A percentile compares a stretch with the other conserved stretches of the same genome.
phyloP scores from a whole-genome alignment of 2,113 vertebrate genomes.

The Arothron firmamentum region DNA sequence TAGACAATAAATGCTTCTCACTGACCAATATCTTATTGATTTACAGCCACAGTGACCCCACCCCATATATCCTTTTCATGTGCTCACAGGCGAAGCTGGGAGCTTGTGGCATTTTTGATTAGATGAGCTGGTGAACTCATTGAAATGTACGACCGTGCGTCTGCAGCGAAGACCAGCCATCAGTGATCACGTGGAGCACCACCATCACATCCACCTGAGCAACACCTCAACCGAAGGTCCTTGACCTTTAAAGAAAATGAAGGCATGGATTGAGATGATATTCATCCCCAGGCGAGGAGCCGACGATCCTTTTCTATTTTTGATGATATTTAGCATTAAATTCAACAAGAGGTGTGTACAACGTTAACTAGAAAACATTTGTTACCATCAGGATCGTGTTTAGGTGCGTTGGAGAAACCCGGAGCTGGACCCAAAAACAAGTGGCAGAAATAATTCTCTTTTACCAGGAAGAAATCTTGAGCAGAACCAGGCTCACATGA shows the following conservation, averaged over 20 bases:
- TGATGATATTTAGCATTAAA: too few relatives aligned
- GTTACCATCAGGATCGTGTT: too few relatives aligned
- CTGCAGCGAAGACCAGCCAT: neutral
- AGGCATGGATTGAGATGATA: too few relatives aligned
- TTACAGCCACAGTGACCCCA: constrained; percentile 3
- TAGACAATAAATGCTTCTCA: constrained; percentile 28
- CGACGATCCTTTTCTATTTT: too few relatives aligned
- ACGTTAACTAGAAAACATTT: too few relatives aligned
- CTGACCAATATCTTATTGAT: constrained; percentile 29
- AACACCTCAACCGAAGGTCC: neutral
- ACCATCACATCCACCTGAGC: neutral
- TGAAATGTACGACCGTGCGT: constrained; percentile 27
- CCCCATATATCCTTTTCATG: neutral
- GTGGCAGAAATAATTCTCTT: too few relatives aligned
- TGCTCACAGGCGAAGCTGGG: constrained; percentile 7
- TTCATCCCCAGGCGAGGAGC: too few relatives aligned
- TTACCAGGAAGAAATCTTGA: too few relatives aligned
- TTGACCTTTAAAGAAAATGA: neutral
- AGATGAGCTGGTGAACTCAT: constrained; percentile 24
- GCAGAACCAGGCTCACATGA: too few relatives aligned
- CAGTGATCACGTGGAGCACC: neutral
- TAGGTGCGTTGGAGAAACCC: too few relatives aligned
- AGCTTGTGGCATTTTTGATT: constrained; percentile 17
- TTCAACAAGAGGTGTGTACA: too few relatives aligned
- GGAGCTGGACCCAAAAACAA: too few relatives aligned